Conservation (phyloP, 2,113 vertebrate genomes). For the Procavia capensis region DNA sequence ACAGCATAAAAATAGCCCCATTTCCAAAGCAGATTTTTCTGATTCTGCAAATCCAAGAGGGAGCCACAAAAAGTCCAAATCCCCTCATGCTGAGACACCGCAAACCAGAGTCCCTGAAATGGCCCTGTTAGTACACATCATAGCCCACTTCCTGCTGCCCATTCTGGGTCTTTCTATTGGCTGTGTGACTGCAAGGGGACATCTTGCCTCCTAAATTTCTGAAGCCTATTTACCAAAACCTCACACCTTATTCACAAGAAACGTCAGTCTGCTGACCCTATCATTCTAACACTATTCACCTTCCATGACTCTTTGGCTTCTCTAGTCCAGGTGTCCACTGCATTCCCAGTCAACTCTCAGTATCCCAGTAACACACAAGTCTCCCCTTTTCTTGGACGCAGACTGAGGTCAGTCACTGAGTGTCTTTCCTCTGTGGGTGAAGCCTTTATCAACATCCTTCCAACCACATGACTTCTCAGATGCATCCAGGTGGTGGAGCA, state of each 20-base stretch:
- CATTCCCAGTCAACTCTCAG: not conserved
- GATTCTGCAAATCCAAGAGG: constrained; percentile 51
- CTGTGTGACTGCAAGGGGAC: not conserved
- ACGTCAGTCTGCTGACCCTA: not conserved
- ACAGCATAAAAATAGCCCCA: constrained; percentile 79
- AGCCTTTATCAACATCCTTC: not conserved
- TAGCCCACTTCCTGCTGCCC: not conserved
- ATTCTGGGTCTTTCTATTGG: not conserved
- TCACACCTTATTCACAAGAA: not conserved
- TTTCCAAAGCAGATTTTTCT: constrained; percentile 62
- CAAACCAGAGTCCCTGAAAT: not conserved
- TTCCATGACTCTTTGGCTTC: not conserved
- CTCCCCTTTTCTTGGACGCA: not conserved
- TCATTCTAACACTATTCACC: not conserved
- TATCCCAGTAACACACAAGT: not conserved
- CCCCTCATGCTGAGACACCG: not conserved
- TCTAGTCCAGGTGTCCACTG: not conserved
- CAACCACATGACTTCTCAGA: not conserved
- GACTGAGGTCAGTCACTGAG: not conserved
- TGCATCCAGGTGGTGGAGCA: constrained; percentile 69
- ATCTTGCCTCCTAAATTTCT: constrained; percentile 7
- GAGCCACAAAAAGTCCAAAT: not conserved
- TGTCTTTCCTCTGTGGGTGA: not conserved
- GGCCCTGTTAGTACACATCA: not conserved
- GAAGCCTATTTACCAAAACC: not conserved